Base-by-base conservation (phyloP, 2,888 invertebrate species). In the Gortyna flavago region DNA sequence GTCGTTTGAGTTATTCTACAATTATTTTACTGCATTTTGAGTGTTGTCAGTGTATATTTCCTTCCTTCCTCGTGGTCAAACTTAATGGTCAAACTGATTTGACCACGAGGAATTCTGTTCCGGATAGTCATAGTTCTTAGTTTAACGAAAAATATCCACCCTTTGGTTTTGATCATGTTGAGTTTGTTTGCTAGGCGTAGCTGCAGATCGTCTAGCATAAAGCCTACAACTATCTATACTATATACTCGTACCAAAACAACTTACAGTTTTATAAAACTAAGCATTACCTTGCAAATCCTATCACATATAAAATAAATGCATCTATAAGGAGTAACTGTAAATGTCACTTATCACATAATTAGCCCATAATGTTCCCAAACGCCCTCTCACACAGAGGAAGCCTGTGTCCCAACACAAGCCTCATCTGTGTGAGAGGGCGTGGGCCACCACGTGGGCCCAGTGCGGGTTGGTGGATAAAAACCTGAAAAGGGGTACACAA, bases 1-100 rank as follows among this genome's bases (percentile, higher is more conserved):
- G 61, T 48, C 48, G 41, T 62, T 51, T 66, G 61, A 84, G 51
- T 79, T 84, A 41, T 79, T 84, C 51, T 61, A 54, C 41, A 64
- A 72, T 79, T 54, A 32, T 54, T 79, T 54, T 54, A 65, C 72
- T 71, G 57, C 29, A 68, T 72, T 68, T 68, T 69, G 54, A 66
- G 41, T 73, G 48, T 0, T 64, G 51, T 29, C 35, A 32, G 41
- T 61, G 67, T 62, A 48, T 64, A 79, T n/a, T n/a, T n/a, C n/a
- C n/a, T n/a, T n/a, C n/a, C n/a, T n/a, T n/a, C n/a, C n/a, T n/a
- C n/a, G n/a, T n/a, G n/a, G n/a, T n/a, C n/a, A n/a, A n/a, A n/a
- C n/a, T n/a, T n/a, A n/a, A n/a, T n/a, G n/a, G n/a, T n/a, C n/a
- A n/a, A n/a, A n/a, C n/a, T n/a, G n/a, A n/a, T n/a, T n/a, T n/a